These are phyloP conservation scores for Rhynchotus rufescens DNA, from an alignment of 2,797 vertebrate species.

Conservation along the genomic window DNA sequence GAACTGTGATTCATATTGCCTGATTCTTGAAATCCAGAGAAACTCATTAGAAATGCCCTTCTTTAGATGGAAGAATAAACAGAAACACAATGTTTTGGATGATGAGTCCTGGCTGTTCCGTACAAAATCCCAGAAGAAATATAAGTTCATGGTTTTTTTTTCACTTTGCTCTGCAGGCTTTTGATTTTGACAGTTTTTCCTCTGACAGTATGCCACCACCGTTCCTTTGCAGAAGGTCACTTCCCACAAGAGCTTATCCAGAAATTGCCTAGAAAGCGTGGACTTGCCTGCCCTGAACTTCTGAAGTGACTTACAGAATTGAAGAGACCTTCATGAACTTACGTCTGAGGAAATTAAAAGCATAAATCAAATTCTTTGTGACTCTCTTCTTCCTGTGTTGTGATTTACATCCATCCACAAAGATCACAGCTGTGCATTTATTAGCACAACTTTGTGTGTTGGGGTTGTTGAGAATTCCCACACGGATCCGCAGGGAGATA, in stretches of 20 bases:
- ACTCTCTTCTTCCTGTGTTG: not conserved
- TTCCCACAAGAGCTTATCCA: not conserved
- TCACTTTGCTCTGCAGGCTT: not conserved
- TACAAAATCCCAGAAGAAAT: not conserved
- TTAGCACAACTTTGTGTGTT: not conserved
- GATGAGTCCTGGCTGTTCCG: not conserved
- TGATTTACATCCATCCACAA: not conserved
- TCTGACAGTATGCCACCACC: not conserved
- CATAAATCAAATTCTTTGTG: not conserved
- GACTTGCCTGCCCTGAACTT: not conserved
- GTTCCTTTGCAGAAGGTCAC: not conserved
- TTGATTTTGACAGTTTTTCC: not conserved
- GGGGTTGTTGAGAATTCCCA: not conserved
- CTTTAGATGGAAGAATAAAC: constrained; percentile 19
- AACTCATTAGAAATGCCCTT: constrained; percentile 2
- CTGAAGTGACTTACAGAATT: not conserved
- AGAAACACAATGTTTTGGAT: constrained; percentile 10
- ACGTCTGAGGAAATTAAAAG: constrained; percentile 1
- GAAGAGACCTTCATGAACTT: not conserved
- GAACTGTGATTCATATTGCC: constrained; percentile 25
- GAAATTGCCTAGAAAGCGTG: not conserved
- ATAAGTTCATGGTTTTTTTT: not conserved
- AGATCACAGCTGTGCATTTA: not conserved
- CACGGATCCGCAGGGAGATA: not conserved
- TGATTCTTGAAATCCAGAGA: constrained; percentile 26